Percentiles rank a stretch among this genome's conserved stretches.
These are phyloP conservation scores for Polyploca ridens DNA, from an alignment of 2,888 invertebrate species.

Conservation along the genomic window DNA sequence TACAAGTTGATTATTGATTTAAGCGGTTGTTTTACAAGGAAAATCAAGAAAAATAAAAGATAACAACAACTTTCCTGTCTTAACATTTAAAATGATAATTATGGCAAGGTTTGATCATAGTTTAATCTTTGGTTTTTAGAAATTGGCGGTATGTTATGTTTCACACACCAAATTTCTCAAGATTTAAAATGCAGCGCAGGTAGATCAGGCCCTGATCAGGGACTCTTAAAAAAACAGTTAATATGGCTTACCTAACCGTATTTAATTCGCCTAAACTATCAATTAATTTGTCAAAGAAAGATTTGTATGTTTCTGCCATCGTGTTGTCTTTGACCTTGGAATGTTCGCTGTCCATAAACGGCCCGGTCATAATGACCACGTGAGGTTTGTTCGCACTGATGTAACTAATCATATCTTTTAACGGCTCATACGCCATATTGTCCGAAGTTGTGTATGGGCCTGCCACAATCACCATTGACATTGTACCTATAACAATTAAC, in stretches of 20 bases:
- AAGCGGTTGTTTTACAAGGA: not conserved
- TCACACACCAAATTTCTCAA: no score
- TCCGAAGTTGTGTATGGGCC: slow-evolving; percentile 94
- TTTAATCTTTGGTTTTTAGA: no score
- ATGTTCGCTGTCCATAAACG: slow-evolving; percentile 91
- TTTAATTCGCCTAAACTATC: slow-evolving; percentile 86
- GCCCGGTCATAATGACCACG: slow-evolving; percentile 92
- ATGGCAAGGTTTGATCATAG: no score
- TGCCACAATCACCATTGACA: slow-evolving; percentile 89
- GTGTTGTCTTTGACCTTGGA: slow-evolving; percentile 84
- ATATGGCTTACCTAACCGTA: slow-evolving; percentile 76
- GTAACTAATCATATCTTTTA: slow-evolving; percentile 90
- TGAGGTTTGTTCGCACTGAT: slow-evolving; percentile 89
- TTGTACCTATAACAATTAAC: slow-evolving; percentile 63
- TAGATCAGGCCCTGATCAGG: no score
- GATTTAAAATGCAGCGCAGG: no score
- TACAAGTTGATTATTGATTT: not conserved
- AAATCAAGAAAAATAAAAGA: no score
- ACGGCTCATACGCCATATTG: slow-evolving; percentile 91
- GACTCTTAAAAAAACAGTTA: not conserved
- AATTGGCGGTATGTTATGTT: no score
- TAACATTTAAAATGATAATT: no score
- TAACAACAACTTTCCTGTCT: no score
- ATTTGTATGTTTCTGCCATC: slow-evolving; percentile 88
- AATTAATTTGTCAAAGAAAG: slow-evolving; percentile 89